Evolutionary conservation across 2,797 vertebrate genomes (phyloP).

Genomic region (Nannoperca obscura): DNA sequence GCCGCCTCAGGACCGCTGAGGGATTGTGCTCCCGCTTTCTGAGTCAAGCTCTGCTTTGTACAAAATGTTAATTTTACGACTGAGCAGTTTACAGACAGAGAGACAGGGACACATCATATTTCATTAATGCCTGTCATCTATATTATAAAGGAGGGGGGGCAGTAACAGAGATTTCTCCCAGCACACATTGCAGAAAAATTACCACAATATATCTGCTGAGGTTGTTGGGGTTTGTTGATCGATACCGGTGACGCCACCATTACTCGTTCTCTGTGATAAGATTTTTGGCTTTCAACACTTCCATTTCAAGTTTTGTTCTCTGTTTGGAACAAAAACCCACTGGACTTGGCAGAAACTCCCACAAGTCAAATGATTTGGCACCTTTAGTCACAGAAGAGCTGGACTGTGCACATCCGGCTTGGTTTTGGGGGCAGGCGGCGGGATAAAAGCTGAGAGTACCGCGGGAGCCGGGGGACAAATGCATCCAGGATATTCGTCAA

Average conservation of each 20-base stretch:
- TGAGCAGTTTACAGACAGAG: slow-evolving; percentile 59
- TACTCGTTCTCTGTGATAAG: slow-evolving; percentile 39
- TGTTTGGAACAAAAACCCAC: slow-evolving; percentile 37
- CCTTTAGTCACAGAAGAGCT: slow-evolving; percentile 47
- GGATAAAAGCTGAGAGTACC: slow-evolving; percentile 16
- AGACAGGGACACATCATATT: slow-evolving; percentile 62
- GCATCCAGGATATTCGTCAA: slow-evolving; percentile 22
- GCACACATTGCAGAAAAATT: slow-evolving; percentile 56
- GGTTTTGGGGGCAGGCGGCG: slow-evolving; percentile 23
- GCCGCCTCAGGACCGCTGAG: slow-evolving; percentile 16
- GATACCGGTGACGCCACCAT: slow-evolving; percentile 59
- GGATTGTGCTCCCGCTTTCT: slow-evolving; percentile 1
- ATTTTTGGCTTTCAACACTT: slow-evolving; percentile 45
- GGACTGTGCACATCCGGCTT: slow-evolving; percentile 23
- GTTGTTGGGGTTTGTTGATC: slow-evolving; percentile 61
- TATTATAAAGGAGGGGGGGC: slow-evolving; percentile 47
- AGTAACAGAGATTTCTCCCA: slow-evolving; percentile 67
- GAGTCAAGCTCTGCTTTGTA: slow-evolving; percentile 28
- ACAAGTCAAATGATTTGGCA: slow-evolving; percentile 66
- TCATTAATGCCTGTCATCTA: slow-evolving; percentile 55
- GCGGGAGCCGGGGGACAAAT: slow-evolving; percentile 23
- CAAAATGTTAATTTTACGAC: slow-evolving; percentile 69
- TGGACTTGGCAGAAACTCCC: slow-evolving; percentile 62
- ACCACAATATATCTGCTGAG: slow-evolving; percentile 65
- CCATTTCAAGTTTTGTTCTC: slow-evolving; percentile 33